A percentile compares a stretch with the other conserved stretches of the same genome.
These are phyloP conservation scores for Therioaphis trifolii DNA, from an alignment of 2,888 invertebrate genomes.

Conservation along the genomic window DNA sequence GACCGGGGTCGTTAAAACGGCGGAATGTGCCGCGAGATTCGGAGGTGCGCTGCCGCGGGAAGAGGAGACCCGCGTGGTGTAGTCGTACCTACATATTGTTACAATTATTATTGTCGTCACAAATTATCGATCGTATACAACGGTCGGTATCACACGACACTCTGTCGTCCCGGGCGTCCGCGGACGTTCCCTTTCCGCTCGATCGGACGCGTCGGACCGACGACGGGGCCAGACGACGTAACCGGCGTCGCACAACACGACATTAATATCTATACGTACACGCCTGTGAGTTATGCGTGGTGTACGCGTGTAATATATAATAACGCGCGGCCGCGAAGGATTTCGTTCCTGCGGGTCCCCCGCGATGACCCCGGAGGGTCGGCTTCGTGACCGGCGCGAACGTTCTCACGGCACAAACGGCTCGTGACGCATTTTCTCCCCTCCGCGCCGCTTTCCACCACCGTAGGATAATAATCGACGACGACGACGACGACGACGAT, in stretches of 20 bases:
- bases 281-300: too few relatives aligned
- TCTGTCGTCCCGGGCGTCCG: not conserved
- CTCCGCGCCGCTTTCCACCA: too few relatives aligned
- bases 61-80: too few relatives aligned
- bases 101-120: too few relatives aligned
- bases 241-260: not conserved
- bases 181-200: not conserved
- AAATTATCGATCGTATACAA: too few relatives aligned
- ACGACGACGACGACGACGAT: not conserved
- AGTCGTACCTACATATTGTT: too few relatives aligned
- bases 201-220: not conserved
- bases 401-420: slow-evolving; percentile 50
- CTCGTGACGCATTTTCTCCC: too few relatives aligned
- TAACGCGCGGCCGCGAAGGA: not conserved
- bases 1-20: too few relatives aligned
- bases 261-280: too few relatives aligned
- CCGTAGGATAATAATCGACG: not conserved
- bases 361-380: slow-evolving; percentile 39
- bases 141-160: too few relatives aligned
- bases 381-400: slow-evolving; percentile 44
- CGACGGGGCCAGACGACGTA: not conserved
- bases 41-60: too few relatives aligned
- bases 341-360: slow-evolving; percentile 4
- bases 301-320: not conserved
- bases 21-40: too few relatives aligned